Evolutionary conservation across 2,888 invertebrate species (phyloP).

Genomic region (Dichetophora obliterata): DNA sequence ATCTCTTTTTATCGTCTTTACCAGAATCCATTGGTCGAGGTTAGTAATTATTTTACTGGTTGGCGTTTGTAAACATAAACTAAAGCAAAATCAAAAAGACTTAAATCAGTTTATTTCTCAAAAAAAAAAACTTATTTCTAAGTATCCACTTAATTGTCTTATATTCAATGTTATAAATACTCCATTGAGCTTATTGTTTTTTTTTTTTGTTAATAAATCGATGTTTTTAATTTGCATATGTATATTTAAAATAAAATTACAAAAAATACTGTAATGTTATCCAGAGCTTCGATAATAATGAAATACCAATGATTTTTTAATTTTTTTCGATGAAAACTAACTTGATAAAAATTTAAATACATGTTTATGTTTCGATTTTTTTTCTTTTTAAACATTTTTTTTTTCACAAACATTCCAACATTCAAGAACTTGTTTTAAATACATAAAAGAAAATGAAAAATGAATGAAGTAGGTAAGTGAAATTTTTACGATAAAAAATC

Average conservation of each 20-base stretch:
- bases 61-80: too few species aligned
- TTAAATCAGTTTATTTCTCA: too few species aligned
- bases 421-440: constrained; percentile 2
- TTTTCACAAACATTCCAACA: constrained; percentile 32
- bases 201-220: neutral
- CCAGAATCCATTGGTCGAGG: too few species aligned
- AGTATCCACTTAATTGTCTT: too few species aligned
- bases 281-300: constrained; percentile 65
- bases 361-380: neutral
- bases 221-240: constrained; percentile 41
- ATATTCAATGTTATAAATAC: too few species aligned
- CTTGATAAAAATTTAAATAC: constrained; percentile 45
- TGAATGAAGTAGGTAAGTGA: constrained; percentile 38
- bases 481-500: constrained; percentile 4
- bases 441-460: neutral
- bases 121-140: too few species aligned
- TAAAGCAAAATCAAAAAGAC: too few species aligned
- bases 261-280: constrained; percentile 64
- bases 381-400: constrained; percentile 10
- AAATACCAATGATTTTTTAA: constrained; percentile 43
- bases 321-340: too few species aligned
- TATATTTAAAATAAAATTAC: constrained; percentile 46
- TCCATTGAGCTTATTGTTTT: neutral
- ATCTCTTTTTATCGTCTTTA: too few species aligned
- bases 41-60: too few species aligned